Evolutionary conservation across 2,113 vertebrate species (phyloP).

Genomic region (Plestiodon gilberti): DNA sequence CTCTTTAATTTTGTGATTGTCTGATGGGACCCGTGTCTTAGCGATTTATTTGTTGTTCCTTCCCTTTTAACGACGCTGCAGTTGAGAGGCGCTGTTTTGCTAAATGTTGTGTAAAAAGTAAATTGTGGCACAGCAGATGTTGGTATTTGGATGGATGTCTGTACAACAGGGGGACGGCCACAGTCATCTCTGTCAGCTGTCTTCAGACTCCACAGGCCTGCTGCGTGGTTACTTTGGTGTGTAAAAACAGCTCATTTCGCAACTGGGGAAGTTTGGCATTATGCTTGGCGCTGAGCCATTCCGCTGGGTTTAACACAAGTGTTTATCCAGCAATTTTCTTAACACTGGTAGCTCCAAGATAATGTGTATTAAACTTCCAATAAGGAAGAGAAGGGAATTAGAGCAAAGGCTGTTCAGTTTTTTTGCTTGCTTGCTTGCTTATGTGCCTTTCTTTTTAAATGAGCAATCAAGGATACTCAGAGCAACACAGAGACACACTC

Average conservation of each 20-base stretch:
- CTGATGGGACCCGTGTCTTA: slow-evolving; percentile 67
- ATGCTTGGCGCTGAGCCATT: slow-evolving; percentile 69
- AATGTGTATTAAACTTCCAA: slow-evolving; percentile 42
- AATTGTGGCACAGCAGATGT: slow-evolving; percentile 92
- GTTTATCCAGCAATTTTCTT: slow-evolving; percentile 74
- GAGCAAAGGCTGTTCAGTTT: not conserved
- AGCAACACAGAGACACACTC: not conserved
- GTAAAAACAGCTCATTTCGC: slow-evolving; percentile 87
- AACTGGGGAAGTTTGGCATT: slow-evolving; percentile 80
- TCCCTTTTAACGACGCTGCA: slow-evolving; percentile 79
- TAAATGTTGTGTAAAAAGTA: slow-evolving; percentile 96
- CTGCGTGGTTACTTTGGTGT: slow-evolving; percentile 94
- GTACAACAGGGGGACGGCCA: slow-evolving; percentile 78
- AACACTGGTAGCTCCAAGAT: slow-evolving; percentile 57
- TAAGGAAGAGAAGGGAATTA: slow-evolving; percentile 33
- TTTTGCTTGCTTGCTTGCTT: slow-evolving; percentile 7
- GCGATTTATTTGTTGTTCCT: slow-evolving; percentile 76
- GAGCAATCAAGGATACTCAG: not conserved
- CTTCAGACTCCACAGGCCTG: slow-evolving; percentile 82
- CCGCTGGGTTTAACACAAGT: slow-evolving; percentile 59
- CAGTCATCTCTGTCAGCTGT: slow-evolving; percentile 85
- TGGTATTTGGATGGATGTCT: slow-evolving; percentile 81
- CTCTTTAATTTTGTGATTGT: slow-evolving; percentile 75
- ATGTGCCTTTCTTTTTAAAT: slow-evolving; percentile 12
- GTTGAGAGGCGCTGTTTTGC: slow-evolving; percentile 86